These are phyloP conservation scores for Peromyscus leucopus DNA, from an alignment of 2,113 vertebrate genomes.

Conservation along the genomic window DNA sequence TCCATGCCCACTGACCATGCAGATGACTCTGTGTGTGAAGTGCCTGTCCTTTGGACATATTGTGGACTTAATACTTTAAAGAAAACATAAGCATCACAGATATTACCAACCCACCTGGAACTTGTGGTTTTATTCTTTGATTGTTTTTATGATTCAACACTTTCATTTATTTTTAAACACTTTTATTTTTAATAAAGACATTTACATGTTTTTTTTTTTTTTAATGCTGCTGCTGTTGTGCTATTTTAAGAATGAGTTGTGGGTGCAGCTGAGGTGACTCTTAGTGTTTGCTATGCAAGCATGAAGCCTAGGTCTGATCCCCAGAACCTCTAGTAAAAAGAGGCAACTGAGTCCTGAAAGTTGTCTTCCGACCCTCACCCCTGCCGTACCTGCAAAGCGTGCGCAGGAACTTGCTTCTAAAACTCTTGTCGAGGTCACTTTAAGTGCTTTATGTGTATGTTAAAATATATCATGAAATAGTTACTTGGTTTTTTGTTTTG, in stretches of 20 bases:
- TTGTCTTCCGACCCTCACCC: neutral
- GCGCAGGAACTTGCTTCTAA: neutral
- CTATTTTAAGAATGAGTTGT: conserved; percentile 1
- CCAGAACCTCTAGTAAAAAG: neutral
- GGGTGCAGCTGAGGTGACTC: neutral
- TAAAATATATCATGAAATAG: neutral
- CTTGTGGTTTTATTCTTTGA: neutral
- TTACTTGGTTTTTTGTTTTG: neutral
- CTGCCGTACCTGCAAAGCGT: neutral
- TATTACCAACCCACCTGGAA: neutral
- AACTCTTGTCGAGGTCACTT: neutral
- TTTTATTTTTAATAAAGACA: conserved; percentile 11
- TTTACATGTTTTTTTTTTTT: neutral
- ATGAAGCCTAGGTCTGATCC: neutral
- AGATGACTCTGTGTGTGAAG: neutral
- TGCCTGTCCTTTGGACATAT: neutral
- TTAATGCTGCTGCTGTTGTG: neutral
- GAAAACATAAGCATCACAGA: neutral
- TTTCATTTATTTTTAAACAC: neutral
- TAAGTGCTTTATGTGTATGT: neutral
- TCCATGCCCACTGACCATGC: neutral
- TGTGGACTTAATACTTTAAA: neutral
- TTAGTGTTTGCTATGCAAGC: neutral
- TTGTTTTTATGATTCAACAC: neutral
- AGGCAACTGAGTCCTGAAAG: no score